Conservation (phyloP, 2,797 vertebrate species). For the Ispidina picta region DNA sequence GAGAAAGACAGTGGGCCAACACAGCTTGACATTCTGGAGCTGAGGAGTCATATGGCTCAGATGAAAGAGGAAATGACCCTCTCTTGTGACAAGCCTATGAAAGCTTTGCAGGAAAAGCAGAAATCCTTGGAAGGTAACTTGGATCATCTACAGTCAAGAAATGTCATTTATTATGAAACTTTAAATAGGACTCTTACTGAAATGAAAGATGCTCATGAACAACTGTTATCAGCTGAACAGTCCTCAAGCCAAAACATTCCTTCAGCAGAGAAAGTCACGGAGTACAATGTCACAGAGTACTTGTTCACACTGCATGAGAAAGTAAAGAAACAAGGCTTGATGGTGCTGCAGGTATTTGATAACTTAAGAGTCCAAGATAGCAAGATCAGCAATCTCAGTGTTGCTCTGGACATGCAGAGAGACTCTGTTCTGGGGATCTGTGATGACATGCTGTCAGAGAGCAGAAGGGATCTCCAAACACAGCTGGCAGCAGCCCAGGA, state of each 20-base stretch:
- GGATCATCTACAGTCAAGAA: conserved; percentile 61
- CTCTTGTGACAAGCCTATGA: conserved; percentile 70
- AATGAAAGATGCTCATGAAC: conserved; percentile 70
- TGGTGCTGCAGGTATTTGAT: conserved; percentile 73
- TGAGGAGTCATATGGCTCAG: conserved; percentile 68
- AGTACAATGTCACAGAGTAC: conserved; percentile 66
- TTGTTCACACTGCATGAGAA: conserved; percentile 68
- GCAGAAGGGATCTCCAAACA: conserved; percentile 67
- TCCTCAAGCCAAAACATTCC: neutral
- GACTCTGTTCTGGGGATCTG: conserved; percentile 63
- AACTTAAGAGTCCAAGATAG: conserved; percentile 74
- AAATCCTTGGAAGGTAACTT: conserved; percentile 70
- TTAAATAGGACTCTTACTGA: conserved; percentile 77
- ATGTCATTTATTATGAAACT: conserved; percentile 68
- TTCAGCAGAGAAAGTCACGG: neutral
- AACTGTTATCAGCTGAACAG: conserved; percentile 54
- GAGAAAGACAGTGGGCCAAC: conserved; percentile 55
- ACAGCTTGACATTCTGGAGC: conserved; percentile 69
- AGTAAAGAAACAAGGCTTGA: conserved; percentile 73
- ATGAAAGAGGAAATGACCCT: conserved; percentile 73
- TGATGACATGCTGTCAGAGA: conserved; percentile 73
- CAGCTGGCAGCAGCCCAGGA: conserved; percentile 71
- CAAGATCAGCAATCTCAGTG: conserved; percentile 78
- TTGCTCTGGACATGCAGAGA: conserved; percentile 68
- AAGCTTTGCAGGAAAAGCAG: conserved; percentile 75